These are phyloP conservation scores for Pelagia noctiluca DNA, from an alignment of 30 jellyfish, hydroid and myxozoan species.

Conservation along the genomic window DNA sequence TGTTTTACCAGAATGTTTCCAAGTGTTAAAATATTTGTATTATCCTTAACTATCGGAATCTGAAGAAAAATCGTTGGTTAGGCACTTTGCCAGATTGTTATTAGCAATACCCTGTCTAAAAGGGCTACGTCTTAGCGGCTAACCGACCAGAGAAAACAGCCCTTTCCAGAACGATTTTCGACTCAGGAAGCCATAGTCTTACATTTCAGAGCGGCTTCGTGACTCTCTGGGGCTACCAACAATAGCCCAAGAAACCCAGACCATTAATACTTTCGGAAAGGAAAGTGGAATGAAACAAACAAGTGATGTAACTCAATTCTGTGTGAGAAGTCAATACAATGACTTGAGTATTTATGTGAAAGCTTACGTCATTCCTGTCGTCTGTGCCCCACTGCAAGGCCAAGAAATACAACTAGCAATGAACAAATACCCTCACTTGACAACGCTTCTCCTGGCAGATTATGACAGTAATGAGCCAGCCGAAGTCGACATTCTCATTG, in stretches of 20 bases:
- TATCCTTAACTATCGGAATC: no score
- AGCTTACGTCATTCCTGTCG: slow-evolving; percentile 45
- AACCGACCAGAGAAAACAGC: neutral
- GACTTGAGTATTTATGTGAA: slow-evolving; percentile 14
- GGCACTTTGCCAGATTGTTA: no score
- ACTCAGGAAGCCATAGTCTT: neutral
- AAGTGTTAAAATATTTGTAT: no score
- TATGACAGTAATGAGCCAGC: neutral
- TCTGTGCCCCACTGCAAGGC: slow-evolving; percentile 50
- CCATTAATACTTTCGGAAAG: slow-evolving; percentile 42
- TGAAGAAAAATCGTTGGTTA: no score
- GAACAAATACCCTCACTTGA: slow-evolving; percentile 2
- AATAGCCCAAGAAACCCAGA: slow-evolving; percentile 23
- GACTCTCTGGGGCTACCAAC: slow-evolving; percentile 46
- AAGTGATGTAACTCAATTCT: slow-evolving; percentile 45
- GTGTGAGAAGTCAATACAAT: slow-evolving; percentile 35
- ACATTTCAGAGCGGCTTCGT: neutral
- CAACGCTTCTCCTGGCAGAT: slow-evolving; percentile 1
- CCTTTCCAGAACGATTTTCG: neutral
- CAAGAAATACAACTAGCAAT: slow-evolving; percentile 27
- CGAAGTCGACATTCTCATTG: neutral
- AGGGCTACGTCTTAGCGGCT: neutral
- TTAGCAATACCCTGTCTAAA: no score
- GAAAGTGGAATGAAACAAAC: slow-evolving; percentile 1
- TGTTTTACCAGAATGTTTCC: no score